Evolutionary conservation across 2,797 vertebrate species (phyloP).

Genomic region (Arrhamphus sclerolepis): DNA sequence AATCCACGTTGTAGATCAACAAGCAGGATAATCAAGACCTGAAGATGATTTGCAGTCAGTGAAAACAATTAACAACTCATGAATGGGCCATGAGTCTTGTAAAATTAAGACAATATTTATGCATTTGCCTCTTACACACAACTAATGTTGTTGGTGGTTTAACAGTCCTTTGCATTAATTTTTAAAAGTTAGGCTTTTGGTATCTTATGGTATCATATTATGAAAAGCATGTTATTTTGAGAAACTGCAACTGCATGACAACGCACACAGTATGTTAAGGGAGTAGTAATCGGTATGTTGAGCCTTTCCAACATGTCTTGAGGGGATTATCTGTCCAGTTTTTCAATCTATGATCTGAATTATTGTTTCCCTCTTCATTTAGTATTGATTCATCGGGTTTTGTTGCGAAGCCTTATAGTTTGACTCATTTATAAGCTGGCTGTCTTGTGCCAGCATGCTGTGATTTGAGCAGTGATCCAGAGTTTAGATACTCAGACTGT

Average conservation of each 20-base stretch:
- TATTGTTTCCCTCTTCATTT: constrained; percentile 1
- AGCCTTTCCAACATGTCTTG: neutral
- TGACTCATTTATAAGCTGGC: constrained; percentile 1
- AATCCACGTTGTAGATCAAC: no score
- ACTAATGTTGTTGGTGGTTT: no score
- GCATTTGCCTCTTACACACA: no score
- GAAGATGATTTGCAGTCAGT: no score
- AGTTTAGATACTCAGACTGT: constrained; percentile 33
- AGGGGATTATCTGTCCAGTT: no score
- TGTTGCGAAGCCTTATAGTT: constrained; percentile 3
- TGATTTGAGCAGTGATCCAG: constrained; percentile 21
- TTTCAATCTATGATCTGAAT: neutral
- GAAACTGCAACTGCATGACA: neutral
- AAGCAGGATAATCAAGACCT: no score
- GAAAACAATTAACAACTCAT: no score
- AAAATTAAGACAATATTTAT: no score
- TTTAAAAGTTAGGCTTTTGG: neutral
- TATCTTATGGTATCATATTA: neutral
- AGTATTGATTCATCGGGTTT: constrained; percentile 6
- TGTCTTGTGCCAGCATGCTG: constrained; percentile 11
- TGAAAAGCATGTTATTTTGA: neutral
- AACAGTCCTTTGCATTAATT: no score
- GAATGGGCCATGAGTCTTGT: no score
- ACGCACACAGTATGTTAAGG: neutral
- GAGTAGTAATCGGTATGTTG: neutral